phyloP scores from a whole-genome alignment of 2,797 vertebrate species.

The Macroramphosus scolopax region DNA sequence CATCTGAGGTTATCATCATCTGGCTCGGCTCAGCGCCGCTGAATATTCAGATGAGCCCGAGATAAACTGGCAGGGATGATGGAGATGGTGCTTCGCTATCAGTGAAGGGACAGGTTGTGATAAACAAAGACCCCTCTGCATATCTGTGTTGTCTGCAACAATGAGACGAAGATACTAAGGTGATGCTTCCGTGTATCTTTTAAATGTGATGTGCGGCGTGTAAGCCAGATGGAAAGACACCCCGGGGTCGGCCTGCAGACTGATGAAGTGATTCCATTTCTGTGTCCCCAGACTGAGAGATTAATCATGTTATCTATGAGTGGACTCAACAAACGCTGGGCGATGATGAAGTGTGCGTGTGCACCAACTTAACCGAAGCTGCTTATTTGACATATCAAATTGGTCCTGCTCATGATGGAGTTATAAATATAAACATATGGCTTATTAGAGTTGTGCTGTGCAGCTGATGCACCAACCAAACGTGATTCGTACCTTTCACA shows the following conservation, averaged over 20 bases:
- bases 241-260: slow-evolving; percentile 13
- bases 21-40: slow-evolving; percentile 42
- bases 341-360: neutral
- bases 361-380: slow-evolving; percentile 2
- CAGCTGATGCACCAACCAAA: neutral
- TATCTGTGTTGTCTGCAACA: slow-evolving; percentile 26
- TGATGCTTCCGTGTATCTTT: slow-evolving; percentile 25
- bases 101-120: slow-evolving; percentile 26
- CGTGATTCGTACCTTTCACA: slow-evolving; percentile 89
- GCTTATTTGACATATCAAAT: slow-evolving; percentile 11
- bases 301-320: slow-evolving; percentile 14
- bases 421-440: neutral
- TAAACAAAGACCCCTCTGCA: slow-evolving; percentile 22
- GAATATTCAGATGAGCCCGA: slow-evolving; percentile 61
- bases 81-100: slow-evolving; percentile 50
- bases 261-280: slow-evolving; percentile 24
- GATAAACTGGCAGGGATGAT: slow-evolving; percentile 53
- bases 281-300: slow-evolving; percentile 12
- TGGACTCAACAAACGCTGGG: slow-evolving; percentile 6
- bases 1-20: slow-evolving; percentile 67
- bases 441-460: no score
- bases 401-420: slow-evolving; percentile 7
- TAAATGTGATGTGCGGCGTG: slow-evolving; percentile 11
- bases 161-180: slow-evolving; percentile 11
- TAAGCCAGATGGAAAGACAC: slow-evolving; percentile 5